phyloP scores from a whole-genome alignment of 2,113 vertebrate species.

The Bufo bufo region DNA sequence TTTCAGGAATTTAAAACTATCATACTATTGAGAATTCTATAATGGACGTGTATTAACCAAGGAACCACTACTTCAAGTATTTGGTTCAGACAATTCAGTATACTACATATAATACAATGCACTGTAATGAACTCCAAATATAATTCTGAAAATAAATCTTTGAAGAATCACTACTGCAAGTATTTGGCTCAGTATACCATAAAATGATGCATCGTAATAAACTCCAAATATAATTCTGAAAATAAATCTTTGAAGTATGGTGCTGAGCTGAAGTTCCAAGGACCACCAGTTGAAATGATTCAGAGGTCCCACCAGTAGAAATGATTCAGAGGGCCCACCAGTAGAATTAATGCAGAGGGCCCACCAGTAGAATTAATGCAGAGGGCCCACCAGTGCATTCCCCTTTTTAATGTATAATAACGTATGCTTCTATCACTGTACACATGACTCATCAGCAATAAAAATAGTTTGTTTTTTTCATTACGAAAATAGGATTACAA shows the following conservation, averaged over 20 bases:
- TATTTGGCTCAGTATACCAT: neutral
- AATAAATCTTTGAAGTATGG: neutral
- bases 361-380: too few relatives aligned
- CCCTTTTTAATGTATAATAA: too few relatives aligned
- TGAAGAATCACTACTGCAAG: neutral
- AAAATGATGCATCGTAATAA: neutral
- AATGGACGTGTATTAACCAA: neutral
- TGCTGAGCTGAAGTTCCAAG: too few relatives aligned
- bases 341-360: too few relatives aligned
- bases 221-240: neutral
- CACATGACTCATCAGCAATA: too few relatives aligned
- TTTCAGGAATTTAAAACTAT: constrained; percentile 6
- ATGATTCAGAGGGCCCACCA: too few relatives aligned
- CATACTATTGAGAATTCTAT: neutral
- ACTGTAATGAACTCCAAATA: neutral
- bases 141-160: neutral
- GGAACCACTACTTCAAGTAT: neutral
- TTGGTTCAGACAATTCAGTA: neutral
- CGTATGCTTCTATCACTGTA: too few relatives aligned
- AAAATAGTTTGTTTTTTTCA: too few relatives aligned
- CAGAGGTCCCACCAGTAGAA: too few relatives aligned
- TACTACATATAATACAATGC: neutral
- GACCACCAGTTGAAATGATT: too few relatives aligned
- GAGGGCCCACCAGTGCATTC: too few relatives aligned
- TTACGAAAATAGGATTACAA: too few relatives aligned